These are phyloP conservation scores for Drosophila niveifrons DNA, from an alignment of 2,888 invertebrate species.

Conservation along the genomic window DNA sequence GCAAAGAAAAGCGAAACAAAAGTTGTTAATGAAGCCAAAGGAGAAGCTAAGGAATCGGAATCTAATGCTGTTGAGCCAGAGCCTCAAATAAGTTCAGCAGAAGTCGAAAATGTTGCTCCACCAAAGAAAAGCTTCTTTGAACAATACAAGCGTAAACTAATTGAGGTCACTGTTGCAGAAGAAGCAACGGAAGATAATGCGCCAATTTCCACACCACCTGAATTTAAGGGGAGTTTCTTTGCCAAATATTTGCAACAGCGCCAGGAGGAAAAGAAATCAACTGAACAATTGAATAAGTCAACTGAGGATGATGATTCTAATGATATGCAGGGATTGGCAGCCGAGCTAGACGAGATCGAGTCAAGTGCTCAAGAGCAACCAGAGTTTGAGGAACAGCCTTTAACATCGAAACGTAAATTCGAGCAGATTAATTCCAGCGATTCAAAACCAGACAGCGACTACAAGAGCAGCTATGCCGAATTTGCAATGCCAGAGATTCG, in stretches of 20 bases:
- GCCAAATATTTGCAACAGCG: constrained; percentile 65
- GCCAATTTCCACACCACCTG: constrained; percentile 46
- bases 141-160: constrained; percentile 52
- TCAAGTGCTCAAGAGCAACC: constrained; percentile 14
- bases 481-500: constrained; percentile 71
- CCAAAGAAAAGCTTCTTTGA: constrained; percentile 49
- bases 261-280: constrained; percentile 17
- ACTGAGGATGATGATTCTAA: constrained; percentile 26
- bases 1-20: constrained; percentile 16
- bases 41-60: background rate
- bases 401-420: constrained; percentile 60
- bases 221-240: constrained; percentile 70
- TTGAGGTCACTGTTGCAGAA: constrained; percentile 24
- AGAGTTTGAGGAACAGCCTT: constrained; percentile 27
- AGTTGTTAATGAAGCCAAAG: background rate
- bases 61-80: background rate
- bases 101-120: background rate
- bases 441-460: constrained; percentile 33
- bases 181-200: constrained; percentile 7
- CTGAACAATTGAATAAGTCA: background rate
- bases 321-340: constrained; percentile 57
- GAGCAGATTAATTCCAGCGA: constrained; percentile 15
- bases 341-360: constrained; percentile 65
- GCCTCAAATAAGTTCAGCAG: background rate
- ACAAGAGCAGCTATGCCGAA: constrained; percentile 79